A percentile compares a stretch with the other conserved stretches of the same genome.
Evolutionary conservation across 2,113 vertebrate genomes (phyloP).

Genomic region (Muscicapa adusta): DNA sequence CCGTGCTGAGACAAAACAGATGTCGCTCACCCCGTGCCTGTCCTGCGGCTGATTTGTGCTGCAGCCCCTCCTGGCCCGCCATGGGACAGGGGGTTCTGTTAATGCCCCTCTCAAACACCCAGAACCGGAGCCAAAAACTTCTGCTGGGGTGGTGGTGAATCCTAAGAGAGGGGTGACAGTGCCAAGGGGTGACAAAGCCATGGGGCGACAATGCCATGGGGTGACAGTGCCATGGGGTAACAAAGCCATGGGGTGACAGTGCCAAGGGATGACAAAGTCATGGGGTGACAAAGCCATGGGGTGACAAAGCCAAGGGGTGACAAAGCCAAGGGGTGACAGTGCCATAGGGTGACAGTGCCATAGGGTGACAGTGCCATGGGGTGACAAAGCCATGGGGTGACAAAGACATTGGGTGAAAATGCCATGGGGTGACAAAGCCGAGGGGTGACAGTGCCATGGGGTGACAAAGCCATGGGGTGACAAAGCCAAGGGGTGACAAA

Average conservation of each 20-base stretch:
- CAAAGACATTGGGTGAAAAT: no score
- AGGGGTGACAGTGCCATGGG: accelerated
- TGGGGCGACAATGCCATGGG: accelerated
- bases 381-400: accelerated
- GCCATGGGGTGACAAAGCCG: background rate
- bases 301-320: background rate
- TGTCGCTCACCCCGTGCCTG: background rate
- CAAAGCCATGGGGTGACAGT: accelerated
- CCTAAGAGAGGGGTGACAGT: accelerated
- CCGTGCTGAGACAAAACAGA: constrained; percentile 51
- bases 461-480: accelerated
- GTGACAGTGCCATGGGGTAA: accelerated
- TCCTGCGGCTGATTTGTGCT: background rate
- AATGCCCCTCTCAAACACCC: background rate
- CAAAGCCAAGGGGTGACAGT: accelerated
- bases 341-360: no score
- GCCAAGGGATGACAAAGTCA: background rate
- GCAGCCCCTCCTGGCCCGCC: background rate
- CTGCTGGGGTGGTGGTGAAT: background rate
- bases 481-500: background rate
- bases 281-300: background rate
- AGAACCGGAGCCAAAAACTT: background rate
- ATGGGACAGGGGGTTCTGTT: background rate
- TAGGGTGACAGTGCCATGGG: accelerated
- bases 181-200: accelerated